Evolutionary conservation across 2,888 invertebrate genomes (phyloP), one percentile per base, ranked within the genome.

Genomic region (Synanthedon tipuliformis): DNA sequence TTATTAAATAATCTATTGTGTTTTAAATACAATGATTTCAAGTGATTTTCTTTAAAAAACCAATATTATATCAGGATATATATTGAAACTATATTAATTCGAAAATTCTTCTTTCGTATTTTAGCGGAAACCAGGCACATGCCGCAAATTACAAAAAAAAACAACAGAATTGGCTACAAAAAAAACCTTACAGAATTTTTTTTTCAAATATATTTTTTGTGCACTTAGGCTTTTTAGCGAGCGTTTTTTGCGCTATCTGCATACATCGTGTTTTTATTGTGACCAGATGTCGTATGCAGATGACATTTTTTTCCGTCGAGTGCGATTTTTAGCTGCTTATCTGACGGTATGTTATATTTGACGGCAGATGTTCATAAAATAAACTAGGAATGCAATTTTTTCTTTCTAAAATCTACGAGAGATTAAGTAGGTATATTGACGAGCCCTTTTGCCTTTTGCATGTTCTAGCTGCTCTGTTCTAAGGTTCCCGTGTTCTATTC

Each of bases 231-330:
- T 78, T 86, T 84, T 84, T 81, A 82, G 78, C 78, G 62, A 68
- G 63, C 68, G 58, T 63, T 71, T 80, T 82, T 79, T 77, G 68
- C 69, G 67, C 65, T 65, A 66, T 70, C 68, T 70, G 68, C 69
- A 71, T 73, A 72, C 62, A 58, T 60, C 57, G 54, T 64, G 74
- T 80, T 81, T 80, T 80, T 77, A 65, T 72, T 74, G 60, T 76
- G 77, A 72, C 83, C 86, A 87, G 84, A 82, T 86, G 86, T 75
- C 75, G 69, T 84, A 87, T 87, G 86, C 86, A 86, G 84, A 87
- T 85, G 86, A 87, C 83, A 86, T 69, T 81, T 84, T 84, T 78
- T 84, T 66, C 59, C 52, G 53, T 58, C 58, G 60, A 68, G 75
- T 79, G 84, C 85, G 78, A 86, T 86, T 84, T 85, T 85, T 85